Base-by-base conservation (phyloP, 1,140 invertebrate species). In the Chrysomallon squamiferum region DNA sequence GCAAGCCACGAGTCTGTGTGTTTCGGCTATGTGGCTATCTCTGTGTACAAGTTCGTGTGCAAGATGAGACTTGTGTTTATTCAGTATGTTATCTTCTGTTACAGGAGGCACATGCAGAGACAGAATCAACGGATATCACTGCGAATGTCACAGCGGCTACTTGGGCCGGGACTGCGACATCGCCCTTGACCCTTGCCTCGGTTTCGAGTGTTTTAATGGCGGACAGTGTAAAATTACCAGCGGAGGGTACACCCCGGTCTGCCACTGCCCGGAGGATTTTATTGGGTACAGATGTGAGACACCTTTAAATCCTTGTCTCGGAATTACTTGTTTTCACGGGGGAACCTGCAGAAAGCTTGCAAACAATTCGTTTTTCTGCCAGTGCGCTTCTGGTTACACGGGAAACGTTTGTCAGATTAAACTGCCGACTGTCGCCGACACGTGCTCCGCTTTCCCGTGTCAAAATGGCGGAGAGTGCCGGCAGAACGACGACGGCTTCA, bases 201-300 rank as follows among this genome's bases (percentile, higher is more conserved):
- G 69, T 3, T 63, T 71, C 38, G 52, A 33, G 20, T 76, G 74
- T 47, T 67, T 68, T 41, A 68, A 76, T 52, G 65, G 64, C 43
- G 74, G 74, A 25, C 64, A 61, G 32, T 76, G 74, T 65, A 50
- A 59, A 35, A 43, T 50, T 7, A 41, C 58, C 32, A 52, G 30
- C 20, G 62, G 63, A 0, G 30, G 33, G 30, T 68, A 56, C 60
- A 62, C 59, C 15, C 59, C 66, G 0, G 59, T 45, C 25, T 77
- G 75, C 56, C 25, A 60, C 41, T 78, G 76, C 59, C 65, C 20
- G n/a, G 59, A 62, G 18, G 71, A 71, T 25, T 78, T 69, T 56
- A 73, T 65, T 15, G 76, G 76, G 9, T 38, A 47, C 35, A 59
- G 68, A 6, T 78, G 76, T 68, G 75, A 73, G 38, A 67, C 63